Evolutionary conservation across 2,113 vertebrate species (phyloP), one percentile per base, ranked within the genome.

Genomic region (Cyanoramphus novaezelandiae): DNA sequence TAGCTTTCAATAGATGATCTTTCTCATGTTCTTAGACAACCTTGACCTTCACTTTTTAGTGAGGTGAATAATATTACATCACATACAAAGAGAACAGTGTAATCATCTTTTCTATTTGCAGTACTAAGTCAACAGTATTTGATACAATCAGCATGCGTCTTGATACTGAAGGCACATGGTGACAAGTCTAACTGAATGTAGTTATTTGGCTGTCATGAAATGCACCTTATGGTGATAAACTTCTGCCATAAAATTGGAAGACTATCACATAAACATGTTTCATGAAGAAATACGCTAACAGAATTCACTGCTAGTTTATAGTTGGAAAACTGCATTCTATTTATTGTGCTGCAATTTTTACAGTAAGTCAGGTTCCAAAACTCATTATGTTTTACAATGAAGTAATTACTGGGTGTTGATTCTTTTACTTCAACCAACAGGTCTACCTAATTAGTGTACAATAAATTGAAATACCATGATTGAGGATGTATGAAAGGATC

Each of bases 191-290:
- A 98, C 98, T 98, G 98, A 98, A 98, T 98, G 98, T 97, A 98
- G 98, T 98, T 98, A 98, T 98, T 98, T 97, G 94, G 90, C 98
- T 98, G 98, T 98, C 98, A 98, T 96, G 98, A 98, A 98, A 98
- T 98, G 98, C 97, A 98, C 98, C 98, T 98, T 98, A 98, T 98
- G 97, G 98, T 98, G 98, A 98, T 98, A 98, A 98, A 98, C 98
- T 98, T 97, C 97, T 78, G 70, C 98, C 97, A 98, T 98, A 98
- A 98, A 98, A 98, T 98, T 97, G 98, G 98, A 98, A 98, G 98
- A 98, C 98, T 98, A 98, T 98, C 98, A 98, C 98, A 98, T 98
- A 98, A 98, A 98, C 98, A 98, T 98, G 98, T 97, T 98, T 98
- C 98, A 98, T 92, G 89, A 98, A 98, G 98, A 98, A 98, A 98